Percentiles rank a stretch among this genome's conserved stretches.
Conservation (phyloP, 2,797 vertebrate genomes). For the Esox masquinongy region DNA sequence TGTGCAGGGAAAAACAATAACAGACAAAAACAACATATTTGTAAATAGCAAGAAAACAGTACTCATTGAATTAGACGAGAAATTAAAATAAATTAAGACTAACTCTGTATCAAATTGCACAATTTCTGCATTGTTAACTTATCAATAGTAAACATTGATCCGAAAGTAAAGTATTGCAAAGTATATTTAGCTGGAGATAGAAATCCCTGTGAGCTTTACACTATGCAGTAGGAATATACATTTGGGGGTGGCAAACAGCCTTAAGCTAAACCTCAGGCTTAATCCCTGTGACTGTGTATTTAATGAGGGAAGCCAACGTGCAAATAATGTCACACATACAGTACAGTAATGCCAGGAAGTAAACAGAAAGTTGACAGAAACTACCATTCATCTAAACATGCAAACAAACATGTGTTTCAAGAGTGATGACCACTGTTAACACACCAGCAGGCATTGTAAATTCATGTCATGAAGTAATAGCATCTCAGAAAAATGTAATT, state of each 20-base stretch:
- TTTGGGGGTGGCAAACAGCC: slow-evolving; percentile 48
- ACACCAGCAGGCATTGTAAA: background rate
- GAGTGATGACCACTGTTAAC: background rate
- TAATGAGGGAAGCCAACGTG: slow-evolving; percentile 28
- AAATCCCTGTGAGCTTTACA: background rate
- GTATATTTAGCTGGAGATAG: slow-evolving; percentile 2
- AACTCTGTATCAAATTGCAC: background rate
- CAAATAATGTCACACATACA: slow-evolving; percentile 11
- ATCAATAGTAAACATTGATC: slow-evolving; percentile 6
- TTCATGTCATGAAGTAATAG: background rate
- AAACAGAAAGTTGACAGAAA: background rate
- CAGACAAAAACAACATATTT: background rate
- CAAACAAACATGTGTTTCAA: background rate
- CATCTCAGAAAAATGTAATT: background rate
- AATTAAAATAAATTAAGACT: background rate
- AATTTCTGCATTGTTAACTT: background rate
- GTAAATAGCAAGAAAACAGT: background rate
- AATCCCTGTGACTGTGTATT: slow-evolving; percentile 27
- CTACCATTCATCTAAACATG: background rate
- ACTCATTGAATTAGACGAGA: background rate
- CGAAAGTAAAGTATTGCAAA: background rate
- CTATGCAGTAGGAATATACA: slow-evolving; percentile 11
- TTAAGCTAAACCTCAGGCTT: slow-evolving; percentile 40
- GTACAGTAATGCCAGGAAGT: slow-evolving; percentile 13
- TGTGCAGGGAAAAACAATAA: background rate